These are phyloP conservation scores for Halocynthia roretzi DNA, from an alignment of 23 tunicate genomes.

Conservation along the genomic window DNA sequence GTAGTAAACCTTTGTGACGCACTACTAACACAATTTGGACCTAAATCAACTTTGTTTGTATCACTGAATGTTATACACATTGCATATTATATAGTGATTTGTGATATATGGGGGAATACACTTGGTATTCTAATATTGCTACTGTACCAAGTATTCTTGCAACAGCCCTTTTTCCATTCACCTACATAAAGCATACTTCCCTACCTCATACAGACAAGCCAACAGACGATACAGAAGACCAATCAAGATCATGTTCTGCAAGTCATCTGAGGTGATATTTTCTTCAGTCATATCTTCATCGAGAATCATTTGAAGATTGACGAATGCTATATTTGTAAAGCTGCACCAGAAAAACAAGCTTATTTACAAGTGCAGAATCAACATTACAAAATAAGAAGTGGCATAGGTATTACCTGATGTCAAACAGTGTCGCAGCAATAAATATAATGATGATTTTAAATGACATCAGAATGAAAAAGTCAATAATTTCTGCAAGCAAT, in stretches of 20 bases:
- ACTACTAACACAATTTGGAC: too few species aligned
- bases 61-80: too few species aligned
- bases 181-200: neutral
- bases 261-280: constrained; percentile 17
- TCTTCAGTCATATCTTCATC: constrained; percentile 21
- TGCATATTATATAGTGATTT: too few species aligned
- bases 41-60: too few species aligned
- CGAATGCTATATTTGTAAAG: neutral
- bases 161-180: too few species aligned
- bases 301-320: neutral
- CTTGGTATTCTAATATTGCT: too few species aligned
- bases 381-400: neutral
- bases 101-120: too few species aligned
- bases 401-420: constrained; percentile 3
- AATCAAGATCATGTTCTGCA: constrained; percentile 29
- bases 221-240: constrained; percentile 27
- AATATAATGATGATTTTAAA: constrained; percentile 18
- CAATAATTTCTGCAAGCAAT: constrained; percentile 30
- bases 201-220: constrained; percentile 45
- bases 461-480: constrained; percentile 30
- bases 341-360: neutral
- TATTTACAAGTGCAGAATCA: too few species aligned
- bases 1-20: too few species aligned
- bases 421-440: neutral
- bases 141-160: too few species aligned